Evolutionary conservation across 2,888 invertebrate genomes (phyloP).

Genomic region (Idaea aversata): DNA sequence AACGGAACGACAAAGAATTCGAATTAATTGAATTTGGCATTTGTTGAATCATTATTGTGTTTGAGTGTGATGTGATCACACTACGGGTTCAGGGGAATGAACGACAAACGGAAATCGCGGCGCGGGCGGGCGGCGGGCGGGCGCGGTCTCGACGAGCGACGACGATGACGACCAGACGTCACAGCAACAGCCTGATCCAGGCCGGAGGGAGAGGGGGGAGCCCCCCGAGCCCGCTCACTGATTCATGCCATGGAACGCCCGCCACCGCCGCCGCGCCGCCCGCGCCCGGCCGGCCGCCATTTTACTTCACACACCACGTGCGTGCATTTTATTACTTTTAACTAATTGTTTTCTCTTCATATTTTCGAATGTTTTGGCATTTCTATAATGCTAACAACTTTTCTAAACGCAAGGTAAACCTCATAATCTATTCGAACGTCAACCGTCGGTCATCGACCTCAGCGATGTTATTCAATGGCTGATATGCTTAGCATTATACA

Average conservation of each 20-base stretch:
- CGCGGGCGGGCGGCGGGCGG: neutral
- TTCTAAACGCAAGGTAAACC: neutral
- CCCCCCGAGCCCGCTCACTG: constrained; percentile 4
- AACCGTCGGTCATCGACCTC: neutral
- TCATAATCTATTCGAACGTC: neutral
- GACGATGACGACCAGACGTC: neutral
- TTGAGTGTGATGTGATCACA: neutral
- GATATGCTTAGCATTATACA: neutral
- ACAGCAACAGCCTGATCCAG: neutral
- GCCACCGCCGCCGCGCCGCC: constrained; percentile 7
- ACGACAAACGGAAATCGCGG: neutral
- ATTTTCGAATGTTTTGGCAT: neutral
- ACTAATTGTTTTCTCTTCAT: neutral
- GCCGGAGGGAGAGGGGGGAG: neutral
- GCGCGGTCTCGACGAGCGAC: neutral
- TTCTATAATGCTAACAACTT: neutral
- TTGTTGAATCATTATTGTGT: neutral
- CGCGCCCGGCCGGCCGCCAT: constrained; percentile 58
- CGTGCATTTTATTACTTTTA: constrained; percentile 42
- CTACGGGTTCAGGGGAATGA: neutral
- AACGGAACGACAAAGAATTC: no score
- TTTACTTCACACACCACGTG: constrained; percentile 73
- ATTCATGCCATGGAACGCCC: neutral
- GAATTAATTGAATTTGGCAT: neutral
- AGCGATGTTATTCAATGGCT: neutral